Percentiles rank a stretch among this genome's conserved stretches.
Evolutionary conservation across 1,140 invertebrate genomes (phyloP).

Genomic region (Phocides pigmalion): DNA sequence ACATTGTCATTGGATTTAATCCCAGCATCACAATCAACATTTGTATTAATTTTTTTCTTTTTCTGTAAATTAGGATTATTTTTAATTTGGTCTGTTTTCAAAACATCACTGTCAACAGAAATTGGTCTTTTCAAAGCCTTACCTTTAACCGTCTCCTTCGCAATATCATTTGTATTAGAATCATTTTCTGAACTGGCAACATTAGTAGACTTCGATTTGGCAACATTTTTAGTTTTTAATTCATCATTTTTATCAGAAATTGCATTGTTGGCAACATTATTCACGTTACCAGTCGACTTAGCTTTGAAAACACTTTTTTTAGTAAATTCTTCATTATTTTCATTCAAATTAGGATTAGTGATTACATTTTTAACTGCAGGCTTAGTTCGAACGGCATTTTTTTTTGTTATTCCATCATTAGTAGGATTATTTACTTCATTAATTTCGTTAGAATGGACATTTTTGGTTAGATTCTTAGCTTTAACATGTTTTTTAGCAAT

Average conservation of each 20-base stretch:
- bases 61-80: constrained; percentile 9
- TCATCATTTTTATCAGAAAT: neutral
- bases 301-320: neutral
- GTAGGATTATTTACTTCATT: neutral
- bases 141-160: constrained; percentile 1
- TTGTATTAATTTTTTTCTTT: neutral
- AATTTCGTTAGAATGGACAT: neutral
- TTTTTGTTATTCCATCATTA: too few species aligned
- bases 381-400: too few species aligned
- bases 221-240: neutral
- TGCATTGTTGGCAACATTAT: neutral
- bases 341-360: too few species aligned
- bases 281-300: neutral
- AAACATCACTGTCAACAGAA: neutral
- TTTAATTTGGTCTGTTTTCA: neutral
- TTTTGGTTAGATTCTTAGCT: neutral
- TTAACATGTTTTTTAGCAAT: neutral
- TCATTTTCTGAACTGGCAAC: neutral
- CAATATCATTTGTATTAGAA: neutral
- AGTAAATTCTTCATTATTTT: too few species aligned
- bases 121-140: constrained; percentile 5
- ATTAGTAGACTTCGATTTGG: constrained; percentile 9
- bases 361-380: too few species aligned
- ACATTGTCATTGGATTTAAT: neutral
- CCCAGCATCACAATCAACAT: neutral